These are phyloP conservation scores for Agriopis marginaria DNA, from an alignment of 2,888 invertebrate species.

Conservation along the genomic window DNA sequence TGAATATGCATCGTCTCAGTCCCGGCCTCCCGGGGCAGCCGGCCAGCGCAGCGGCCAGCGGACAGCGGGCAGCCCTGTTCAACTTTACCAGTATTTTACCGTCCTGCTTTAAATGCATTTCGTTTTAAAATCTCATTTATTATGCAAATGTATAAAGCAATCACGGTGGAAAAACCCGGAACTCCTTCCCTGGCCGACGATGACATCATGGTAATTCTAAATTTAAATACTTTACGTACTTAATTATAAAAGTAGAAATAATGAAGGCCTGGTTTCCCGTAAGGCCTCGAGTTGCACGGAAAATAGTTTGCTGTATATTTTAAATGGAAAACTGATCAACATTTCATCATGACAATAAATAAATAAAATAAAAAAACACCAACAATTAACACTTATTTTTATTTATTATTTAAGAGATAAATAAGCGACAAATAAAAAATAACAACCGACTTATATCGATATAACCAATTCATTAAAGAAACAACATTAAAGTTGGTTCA, in stretches of 20 bases:
- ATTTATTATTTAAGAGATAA: no score
- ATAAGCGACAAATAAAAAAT: no score
- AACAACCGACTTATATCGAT: no score
- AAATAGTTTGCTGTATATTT: no score
- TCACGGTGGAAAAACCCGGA: slow-evolving; percentile 26
- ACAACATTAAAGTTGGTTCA: no score
- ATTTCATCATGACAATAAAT: no score
- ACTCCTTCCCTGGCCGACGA: not conserved
- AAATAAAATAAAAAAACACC: no score
- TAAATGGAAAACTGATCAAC: no score
- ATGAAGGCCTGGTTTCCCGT: no score
- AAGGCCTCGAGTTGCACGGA: no score
- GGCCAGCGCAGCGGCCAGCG: not conserved
- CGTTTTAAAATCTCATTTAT: slow-evolving; percentile 45
- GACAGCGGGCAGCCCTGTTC: slow-evolving; percentile 3
- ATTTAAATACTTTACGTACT: slow-evolving; percentile 1
- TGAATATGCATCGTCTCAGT: slow-evolving; percentile 25
- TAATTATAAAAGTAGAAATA: not conserved
- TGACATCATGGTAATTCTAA: slow-evolving; percentile 1
- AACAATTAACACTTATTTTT: no score
- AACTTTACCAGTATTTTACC: slow-evolving; percentile 41
- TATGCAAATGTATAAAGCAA: slow-evolving; percentile 44
- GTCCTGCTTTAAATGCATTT: slow-evolving; percentile 41
- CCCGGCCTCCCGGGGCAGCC: slow-evolving; percentile 5
- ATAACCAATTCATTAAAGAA: no score